A percentile compares a stretch with the other conserved stretches of the same genome.
Evolutionary conservation across 1,140 invertebrate species (phyloP).

Genomic region (Tetramorium simillimum): DNA sequence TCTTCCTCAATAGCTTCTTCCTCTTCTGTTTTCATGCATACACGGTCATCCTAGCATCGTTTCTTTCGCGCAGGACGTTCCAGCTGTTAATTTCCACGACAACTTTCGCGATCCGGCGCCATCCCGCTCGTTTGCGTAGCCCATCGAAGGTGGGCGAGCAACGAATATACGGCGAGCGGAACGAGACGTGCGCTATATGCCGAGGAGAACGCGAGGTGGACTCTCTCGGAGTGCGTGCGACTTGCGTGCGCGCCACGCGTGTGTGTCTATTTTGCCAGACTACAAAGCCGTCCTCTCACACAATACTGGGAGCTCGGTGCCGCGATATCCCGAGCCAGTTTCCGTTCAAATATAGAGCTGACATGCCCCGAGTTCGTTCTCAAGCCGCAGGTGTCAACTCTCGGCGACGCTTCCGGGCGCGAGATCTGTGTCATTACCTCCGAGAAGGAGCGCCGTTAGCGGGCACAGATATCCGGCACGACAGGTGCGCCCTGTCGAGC

Average conservation of each 20-base stretch:
- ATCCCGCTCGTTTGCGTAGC: conserved; percentile 68
- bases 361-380: conserved; percentile 66
- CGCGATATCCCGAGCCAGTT: conserved; percentile 75
- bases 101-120: conserved; percentile 55
- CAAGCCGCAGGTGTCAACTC: conserved; percentile 79
- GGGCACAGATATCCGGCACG: conserved; percentile 42
- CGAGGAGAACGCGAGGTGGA: conserved; percentile 26
- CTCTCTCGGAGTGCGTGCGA: conserved; percentile 45
- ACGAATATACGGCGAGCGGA: conserved; percentile 62
- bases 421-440: conserved; percentile 72
- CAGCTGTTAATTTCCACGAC: conserved; percentile 54
- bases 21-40: neutral
- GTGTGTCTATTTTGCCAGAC: conserved; percentile 60
- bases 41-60: neutral
- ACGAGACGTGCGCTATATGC: conserved; percentile 13
- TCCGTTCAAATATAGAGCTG: conserved; percentile 79
- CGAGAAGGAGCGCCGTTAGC: neutral
- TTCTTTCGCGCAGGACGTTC: conserved; percentile 20
- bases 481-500: conserved; percentile 50
- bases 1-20: neutral
- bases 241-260: conserved; percentile 19
- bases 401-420: conserved; percentile 74
- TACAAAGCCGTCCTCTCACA: conserved; percentile 77
- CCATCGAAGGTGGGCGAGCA: conserved; percentile 55
- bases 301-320: conserved; percentile 76